Conservation (phyloP, 2,797 vertebrate genomes). For the Pangasius krempfi region DNA sequence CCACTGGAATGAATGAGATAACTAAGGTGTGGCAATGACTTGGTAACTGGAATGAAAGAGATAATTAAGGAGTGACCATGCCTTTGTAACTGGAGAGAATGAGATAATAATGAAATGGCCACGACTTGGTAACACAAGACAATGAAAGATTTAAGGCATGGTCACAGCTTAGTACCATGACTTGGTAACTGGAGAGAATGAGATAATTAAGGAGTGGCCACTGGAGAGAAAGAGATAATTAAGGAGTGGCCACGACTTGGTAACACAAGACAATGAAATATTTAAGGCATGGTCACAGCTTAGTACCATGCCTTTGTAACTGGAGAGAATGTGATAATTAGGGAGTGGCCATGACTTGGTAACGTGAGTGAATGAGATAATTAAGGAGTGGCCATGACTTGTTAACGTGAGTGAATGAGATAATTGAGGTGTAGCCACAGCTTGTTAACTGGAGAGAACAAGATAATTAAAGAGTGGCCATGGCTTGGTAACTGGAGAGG, state of each 20-base stretch:
- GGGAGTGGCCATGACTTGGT: not conserved
- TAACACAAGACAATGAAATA: too few relatives aligned
- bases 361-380: not conserved
- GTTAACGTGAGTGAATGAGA: not conserved
- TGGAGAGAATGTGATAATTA: not conserved
- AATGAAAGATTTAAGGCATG: not conserved
- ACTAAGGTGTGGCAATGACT: not conserved
- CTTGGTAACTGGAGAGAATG: not conserved
- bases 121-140: accelerated
- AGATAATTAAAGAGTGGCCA: not conserved
- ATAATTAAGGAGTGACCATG: not conserved
- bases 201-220: not conserved
- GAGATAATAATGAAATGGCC: not conserved
- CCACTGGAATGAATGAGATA: not conserved
- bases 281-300: too few relatives aligned
- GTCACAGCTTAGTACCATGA: too few relatives aligned
- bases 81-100: not conserved
- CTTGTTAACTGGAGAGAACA: not conserved
- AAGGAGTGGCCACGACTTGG: not conserved
- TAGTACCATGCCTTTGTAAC: too few relatives aligned
- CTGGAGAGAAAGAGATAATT: not conserved
- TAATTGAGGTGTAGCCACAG: not conserved
- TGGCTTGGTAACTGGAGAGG: not conserved
- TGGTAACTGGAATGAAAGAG: not conserved
- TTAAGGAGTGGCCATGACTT: not conserved